Evolutionary conservation across 2,113 vertebrate species (phyloP).

Genomic region (Heptranchias perlo): DNA sequence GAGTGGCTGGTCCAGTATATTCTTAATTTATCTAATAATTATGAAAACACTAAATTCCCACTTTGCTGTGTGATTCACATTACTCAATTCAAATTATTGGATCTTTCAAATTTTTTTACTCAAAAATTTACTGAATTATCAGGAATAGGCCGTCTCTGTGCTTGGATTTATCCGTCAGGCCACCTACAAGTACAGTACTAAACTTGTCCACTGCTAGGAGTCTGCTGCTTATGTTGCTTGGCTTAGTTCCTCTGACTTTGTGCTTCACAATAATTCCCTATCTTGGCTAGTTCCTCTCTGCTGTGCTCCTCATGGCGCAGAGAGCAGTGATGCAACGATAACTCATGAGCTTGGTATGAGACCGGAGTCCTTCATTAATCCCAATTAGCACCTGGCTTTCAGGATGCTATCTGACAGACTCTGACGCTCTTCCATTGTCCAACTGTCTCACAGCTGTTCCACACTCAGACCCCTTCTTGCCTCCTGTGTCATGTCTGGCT

Average conservation of each 20-base stretch:
- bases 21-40: background rate
- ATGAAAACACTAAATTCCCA: background rate
- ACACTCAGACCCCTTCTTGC: background rate
- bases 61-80: background rate
- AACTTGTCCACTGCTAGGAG: background rate
- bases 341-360: background rate
- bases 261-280: background rate
- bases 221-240: too few relatives aligned
- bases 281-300: background rate
- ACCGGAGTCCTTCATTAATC: conserved; percentile 14
- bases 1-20: background rate
- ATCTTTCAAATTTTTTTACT: background rate
- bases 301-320: background rate
- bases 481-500: background rate
- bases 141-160: background rate
- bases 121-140: background rate
- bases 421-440: background rate
- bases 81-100: background rate
- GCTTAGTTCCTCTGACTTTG: too few relatives aligned
- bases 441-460: background rate
- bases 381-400: conserved; percentile 23
- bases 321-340: background rate
- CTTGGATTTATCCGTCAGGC: background rate
- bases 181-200: background rate
- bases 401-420: background rate